A percentile compares a stretch with the other conserved stretches of the same genome.
Evolutionary conservation across 2,113 vertebrate species (phyloP).

Genomic region (Motacilla tschutschensis): DNA sequence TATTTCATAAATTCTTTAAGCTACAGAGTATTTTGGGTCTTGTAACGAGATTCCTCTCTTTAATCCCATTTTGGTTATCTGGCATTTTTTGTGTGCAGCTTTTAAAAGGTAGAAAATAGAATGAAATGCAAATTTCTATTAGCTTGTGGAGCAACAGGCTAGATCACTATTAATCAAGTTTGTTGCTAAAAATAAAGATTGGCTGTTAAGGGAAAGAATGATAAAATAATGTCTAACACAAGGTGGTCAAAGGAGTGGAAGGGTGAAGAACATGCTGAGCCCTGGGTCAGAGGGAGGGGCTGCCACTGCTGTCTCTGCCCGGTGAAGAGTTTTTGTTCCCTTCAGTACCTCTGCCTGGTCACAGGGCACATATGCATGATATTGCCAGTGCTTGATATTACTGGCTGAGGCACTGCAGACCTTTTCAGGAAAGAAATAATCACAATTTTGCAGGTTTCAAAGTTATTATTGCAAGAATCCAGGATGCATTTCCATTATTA

Average conservation of each 20-base stretch:
- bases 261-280: not conserved
- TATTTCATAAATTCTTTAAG: not conserved
- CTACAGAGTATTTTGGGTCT: not conserved
- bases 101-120: not conserved
- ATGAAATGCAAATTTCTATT: not conserved
- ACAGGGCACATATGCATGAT: not conserved
- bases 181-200: not conserved
- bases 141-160: not conserved
- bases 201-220: not conserved
- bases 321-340: not conserved
- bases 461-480: not conserved
- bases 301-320: not conserved
- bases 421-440: not conserved
- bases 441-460: not conserved
- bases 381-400: not conserved
- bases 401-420: fast-evolving
- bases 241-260: not conserved
- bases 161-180: not conserved
- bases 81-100: not conserved
- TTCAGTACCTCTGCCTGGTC: not conserved
- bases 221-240: not conserved
- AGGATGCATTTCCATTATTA: not conserved
- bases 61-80: not conserved
- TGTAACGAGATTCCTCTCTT: not conserved
- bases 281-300: not conserved